phyloP scores from a whole-genome alignment of 1,140 invertebrate genomes.

The Triops longicaudatus region DNA sequence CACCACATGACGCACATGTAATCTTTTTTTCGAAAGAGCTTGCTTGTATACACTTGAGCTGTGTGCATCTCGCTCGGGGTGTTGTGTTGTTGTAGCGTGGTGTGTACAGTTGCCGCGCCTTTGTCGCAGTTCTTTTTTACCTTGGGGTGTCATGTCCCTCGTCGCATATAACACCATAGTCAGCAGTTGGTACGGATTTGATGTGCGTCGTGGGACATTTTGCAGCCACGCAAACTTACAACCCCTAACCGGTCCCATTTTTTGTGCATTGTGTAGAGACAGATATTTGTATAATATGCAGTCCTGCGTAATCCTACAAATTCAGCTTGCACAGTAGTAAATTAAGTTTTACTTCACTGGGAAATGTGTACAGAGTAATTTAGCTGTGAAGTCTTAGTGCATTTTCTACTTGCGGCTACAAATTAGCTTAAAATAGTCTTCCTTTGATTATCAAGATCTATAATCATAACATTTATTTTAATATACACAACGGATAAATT shows the following conservation, averaged over 20 bases:
- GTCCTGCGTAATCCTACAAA: neutral
- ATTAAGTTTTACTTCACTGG: too few relatives aligned
- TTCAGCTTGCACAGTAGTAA: too few relatives aligned
- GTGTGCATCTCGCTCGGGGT: too few relatives aligned
- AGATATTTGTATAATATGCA: neutral
- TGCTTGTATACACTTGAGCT: too few relatives aligned
- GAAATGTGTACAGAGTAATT: too few relatives aligned
- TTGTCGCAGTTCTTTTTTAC: neutral
- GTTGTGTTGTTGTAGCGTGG: too few relatives aligned
- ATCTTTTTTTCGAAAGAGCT: neutral
- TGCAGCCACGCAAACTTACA: neutral
- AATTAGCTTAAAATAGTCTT: too few relatives aligned
- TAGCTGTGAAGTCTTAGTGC: too few relatives aligned
- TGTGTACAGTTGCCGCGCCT: neutral
- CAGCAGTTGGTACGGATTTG: constrained; percentile 14
- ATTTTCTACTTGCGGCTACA: too few relatives aligned
- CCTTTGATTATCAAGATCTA: too few relatives aligned
- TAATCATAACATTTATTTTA: too few relatives aligned
- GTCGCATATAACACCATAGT: constrained; percentile 3
- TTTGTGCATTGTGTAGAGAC: neutral
- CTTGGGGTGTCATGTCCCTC: neutral
- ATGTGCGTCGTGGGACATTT: constrained; percentile 11
- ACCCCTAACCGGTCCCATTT: neutral
- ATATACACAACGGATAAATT: too few relatives aligned
- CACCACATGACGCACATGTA: constrained; percentile 11